These are phyloP conservation scores for Hypsibius dujardini DNA, from an alignment of 1,140 invertebrate genomes.

Conservation along the genomic window DNA sequence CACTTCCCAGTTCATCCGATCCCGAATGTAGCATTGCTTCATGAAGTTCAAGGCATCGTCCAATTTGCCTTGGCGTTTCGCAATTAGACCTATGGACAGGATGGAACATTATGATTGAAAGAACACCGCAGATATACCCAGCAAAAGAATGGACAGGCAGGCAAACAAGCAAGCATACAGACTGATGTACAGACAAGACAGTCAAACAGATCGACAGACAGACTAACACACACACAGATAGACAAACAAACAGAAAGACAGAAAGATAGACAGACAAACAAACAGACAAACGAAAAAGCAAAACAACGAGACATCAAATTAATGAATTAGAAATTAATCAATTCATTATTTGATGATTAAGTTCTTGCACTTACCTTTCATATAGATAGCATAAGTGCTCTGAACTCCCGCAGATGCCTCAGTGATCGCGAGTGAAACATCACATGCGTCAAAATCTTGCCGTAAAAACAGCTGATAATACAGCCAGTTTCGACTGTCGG, in stretches of 20 bases:
- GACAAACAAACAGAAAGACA: too few species aligned
- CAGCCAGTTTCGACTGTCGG: constrained; percentile 6
- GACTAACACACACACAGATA: neutral
- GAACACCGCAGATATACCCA: too few species aligned
- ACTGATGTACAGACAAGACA: too few species aligned
- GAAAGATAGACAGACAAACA: too few species aligned
- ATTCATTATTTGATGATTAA: too few species aligned
- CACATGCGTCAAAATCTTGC: neutral
- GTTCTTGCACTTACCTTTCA: neutral
- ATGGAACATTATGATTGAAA: neutral
- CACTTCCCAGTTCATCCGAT: neutral
- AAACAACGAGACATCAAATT: neutral
- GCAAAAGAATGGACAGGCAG: too few species aligned
- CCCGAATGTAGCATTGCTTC: neutral
- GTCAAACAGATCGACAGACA: neutral
- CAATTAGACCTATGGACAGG: neutral
- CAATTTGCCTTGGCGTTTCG: constrained; percentile 9
- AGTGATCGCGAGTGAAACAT: neutral
- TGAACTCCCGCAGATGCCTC: neutral
- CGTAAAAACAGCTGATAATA: constrained; percentile 16
- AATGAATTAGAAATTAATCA: too few species aligned
- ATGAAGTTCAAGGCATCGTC: neutral
- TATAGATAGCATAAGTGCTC: neutral
- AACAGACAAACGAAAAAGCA: neutral
- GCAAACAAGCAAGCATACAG: too few species aligned